Evolutionary conservation across 2,113 vertebrate genomes (phyloP).

Genomic region (Lepus timidus): DNA sequence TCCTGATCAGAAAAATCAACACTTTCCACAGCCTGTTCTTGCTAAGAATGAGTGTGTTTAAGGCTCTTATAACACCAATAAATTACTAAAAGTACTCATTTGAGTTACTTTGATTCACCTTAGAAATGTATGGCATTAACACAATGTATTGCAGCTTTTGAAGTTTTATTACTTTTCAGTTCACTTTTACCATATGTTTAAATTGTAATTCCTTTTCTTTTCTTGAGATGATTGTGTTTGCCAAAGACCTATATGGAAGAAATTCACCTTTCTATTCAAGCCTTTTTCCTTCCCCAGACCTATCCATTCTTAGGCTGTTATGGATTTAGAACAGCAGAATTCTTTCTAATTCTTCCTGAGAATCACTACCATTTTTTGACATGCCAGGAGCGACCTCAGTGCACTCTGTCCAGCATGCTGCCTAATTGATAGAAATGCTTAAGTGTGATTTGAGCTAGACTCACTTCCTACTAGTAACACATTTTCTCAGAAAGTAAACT

Average conservation of each 20-base stretch:
- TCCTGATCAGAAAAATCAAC: conserved; percentile 56
- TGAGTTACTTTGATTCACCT: conserved; percentile 47
- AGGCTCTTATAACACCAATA: conserved; percentile 56
- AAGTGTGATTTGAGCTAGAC: not conserved
- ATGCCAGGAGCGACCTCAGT: not conserved
- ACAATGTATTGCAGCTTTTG: conserved; percentile 39
- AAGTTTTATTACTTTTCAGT: conserved; percentile 57
- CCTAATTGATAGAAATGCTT: not conserved
- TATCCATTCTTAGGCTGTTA: not conserved
- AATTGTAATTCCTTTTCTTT: conserved; percentile 60
- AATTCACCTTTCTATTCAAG: not conserved
- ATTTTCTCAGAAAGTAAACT: conserved; percentile 44
- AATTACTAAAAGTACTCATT: conserved; percentile 49
- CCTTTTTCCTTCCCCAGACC: not conserved
- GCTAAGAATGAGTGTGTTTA: conserved; percentile 9
- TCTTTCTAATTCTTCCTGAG: conserved; percentile 38
- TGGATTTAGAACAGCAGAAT: not conserved
- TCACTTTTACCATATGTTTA: conserved; percentile 22
- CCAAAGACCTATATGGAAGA: conserved; percentile 8
- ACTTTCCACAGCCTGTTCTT: conserved; percentile 13
- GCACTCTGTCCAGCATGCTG: not conserved
- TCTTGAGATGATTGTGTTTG: conserved; percentile 49
- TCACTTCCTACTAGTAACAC: not conserved
- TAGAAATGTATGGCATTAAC: conserved; percentile 58
- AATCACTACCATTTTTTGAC: not conserved